phyloP scores from a whole-genome alignment of 2,888 invertebrate species.

The Epsilonema sp. region DNA sequence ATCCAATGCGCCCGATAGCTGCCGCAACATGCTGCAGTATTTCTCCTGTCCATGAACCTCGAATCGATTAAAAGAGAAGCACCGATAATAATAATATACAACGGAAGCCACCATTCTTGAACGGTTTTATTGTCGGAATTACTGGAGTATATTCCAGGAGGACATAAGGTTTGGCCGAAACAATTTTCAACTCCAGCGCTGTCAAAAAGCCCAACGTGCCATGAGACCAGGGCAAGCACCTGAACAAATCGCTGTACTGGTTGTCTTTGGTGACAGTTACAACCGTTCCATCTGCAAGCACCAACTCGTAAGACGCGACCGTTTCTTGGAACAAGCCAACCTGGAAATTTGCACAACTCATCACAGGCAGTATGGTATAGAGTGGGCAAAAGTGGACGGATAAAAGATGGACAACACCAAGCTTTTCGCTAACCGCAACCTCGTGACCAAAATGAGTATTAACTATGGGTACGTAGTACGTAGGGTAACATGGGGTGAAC shows the following conservation, averaged over 20 bases:
- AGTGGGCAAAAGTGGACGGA: too few species aligned
- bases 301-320: conserved; percentile 45
- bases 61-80: too few species aligned
- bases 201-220: conserved; percentile 47
- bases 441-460: too few species aligned
- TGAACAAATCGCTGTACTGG: conserved; percentile 41
- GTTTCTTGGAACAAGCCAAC: conserved; percentile 49
- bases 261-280: conserved; percentile 41
- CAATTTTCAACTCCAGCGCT: conserved; percentile 43
- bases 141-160: conserved; percentile 44
- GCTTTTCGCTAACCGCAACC: too few species aligned
- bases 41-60: conserved; percentile 40
- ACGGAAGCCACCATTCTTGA: too few species aligned
- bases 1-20: conserved; percentile 42
- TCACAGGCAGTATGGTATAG: too few species aligned
- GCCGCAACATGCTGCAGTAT: conserved; percentile 44
- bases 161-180: conserved; percentile 44
- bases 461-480: too few species aligned
- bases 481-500: too few species aligned
- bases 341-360: conserved; percentile 11
- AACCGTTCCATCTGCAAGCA: conserved; percentile 43
- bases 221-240: conserved; percentile 45
- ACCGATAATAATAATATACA: too few species aligned
- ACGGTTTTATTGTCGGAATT: background rate
- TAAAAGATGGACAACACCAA: too few species aligned